These are phyloP conservation scores for Arbacia lixula DNA, from an alignment of 53 echinoderm and acorn worm genomes.

Conservation along the genomic window DNA sequence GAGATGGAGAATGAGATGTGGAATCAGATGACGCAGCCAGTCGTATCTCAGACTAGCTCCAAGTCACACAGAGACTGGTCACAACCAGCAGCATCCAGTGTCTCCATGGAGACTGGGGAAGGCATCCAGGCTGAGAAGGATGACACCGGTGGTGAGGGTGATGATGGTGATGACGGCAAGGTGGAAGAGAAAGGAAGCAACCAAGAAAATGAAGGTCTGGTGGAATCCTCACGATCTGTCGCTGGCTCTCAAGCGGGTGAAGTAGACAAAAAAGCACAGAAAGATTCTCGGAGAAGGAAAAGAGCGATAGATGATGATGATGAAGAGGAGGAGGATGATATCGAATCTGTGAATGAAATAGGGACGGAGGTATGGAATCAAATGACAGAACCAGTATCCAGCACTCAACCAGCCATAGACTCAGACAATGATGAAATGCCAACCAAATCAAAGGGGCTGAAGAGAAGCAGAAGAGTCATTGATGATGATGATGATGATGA, in stretches of 20 bases:
- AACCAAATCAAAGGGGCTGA: too few relatives aligned
- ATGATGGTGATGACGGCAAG: slow-evolving; percentile 16
- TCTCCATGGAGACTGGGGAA: neutral
- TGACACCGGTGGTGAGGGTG: slow-evolving; percentile 20
- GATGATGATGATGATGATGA: neutral
- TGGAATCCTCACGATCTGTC: too few relatives aligned
- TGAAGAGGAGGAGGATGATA: neutral
- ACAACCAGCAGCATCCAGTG: neutral
- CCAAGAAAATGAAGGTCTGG: slow-evolving; percentile 26
- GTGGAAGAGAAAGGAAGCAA: neutral
- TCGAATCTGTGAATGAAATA: neutral
- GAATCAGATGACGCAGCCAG: slow-evolving; percentile 35
- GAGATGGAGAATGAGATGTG: slow-evolving; percentile 53
- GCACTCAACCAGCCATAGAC: too few relatives aligned
- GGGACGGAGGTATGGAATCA: too few relatives aligned
- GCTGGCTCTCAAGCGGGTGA: too few relatives aligned
- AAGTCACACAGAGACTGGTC: slow-evolving; percentile 4
- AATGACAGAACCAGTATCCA: too few relatives aligned
- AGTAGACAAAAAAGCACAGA: too few relatives aligned
- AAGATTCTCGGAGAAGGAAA: neutral
- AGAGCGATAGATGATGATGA: slow-evolving; percentile 12
- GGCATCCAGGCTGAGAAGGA: neutral
- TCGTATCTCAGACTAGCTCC: neutral
- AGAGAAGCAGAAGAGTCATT: neutral
- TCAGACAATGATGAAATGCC: too few relatives aligned